phyloP scores from a whole-genome alignment of 2,888 invertebrate genomes.

The Thelaira solivaga region DNA sequence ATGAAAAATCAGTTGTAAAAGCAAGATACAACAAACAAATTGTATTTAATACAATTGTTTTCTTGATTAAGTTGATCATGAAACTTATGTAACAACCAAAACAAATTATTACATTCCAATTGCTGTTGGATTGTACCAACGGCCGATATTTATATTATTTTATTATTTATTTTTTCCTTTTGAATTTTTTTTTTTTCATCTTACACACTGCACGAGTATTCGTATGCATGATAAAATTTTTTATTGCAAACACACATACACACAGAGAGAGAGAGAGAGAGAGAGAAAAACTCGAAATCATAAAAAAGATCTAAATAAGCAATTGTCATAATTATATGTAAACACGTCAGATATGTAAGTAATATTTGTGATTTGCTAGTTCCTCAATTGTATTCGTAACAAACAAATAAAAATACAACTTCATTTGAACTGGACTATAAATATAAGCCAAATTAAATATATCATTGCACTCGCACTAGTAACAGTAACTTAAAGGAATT shows the following conservation, averaged over 20 bases:
- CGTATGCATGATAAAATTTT: conserved; percentile 18
- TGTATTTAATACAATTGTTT: conserved; percentile 11
- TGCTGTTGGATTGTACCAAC: conserved; percentile 30
- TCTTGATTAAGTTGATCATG: conserved; percentile 38
- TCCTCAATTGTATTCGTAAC: conserved; percentile 57
- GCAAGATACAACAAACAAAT: conserved; percentile 31
- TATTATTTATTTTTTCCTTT: no score
- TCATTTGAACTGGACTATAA: conserved; percentile 6
- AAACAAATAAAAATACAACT: conserved; percentile 24
- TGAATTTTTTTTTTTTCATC: no score
- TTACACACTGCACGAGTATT: neutral
- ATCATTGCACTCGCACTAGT: conserved; percentile 38
- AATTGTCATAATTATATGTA: conserved; percentile 61
- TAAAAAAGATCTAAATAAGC: conserved; percentile 48
- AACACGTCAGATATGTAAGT: conserved; percentile 60
- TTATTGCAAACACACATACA: conserved; percentile 22
- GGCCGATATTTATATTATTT: neutral
- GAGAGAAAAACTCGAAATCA: no score
- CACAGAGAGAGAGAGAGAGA: no score
- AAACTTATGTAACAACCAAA: conserved; percentile 46
- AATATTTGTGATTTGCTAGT: conserved; percentile 59
- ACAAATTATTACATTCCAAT: conserved; percentile 52
- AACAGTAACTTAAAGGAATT: neutral
- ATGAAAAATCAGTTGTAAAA: conserved; percentile 33
- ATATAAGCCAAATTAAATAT: conserved; percentile 17